A percentile compares a stretch with the other conserved stretches of the same genome.
Evolutionary conservation across 2,113 vertebrate species (phyloP).

Genomic region (Pseudolaguvia tuberculata): DNA sequence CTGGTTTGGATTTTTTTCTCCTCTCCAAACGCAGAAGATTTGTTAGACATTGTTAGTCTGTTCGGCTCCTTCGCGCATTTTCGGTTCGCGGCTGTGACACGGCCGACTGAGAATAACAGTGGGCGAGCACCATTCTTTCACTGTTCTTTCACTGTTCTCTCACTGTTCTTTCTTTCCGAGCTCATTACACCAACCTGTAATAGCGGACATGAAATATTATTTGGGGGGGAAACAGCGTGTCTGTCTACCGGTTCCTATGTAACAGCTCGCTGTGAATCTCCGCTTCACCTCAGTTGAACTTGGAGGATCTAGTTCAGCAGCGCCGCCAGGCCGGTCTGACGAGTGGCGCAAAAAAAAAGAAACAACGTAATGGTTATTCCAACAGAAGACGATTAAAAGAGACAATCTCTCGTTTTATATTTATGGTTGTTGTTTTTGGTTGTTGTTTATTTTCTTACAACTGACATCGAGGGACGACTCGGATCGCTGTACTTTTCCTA

Average conservation of each 20-base stretch:
- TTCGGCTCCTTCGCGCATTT: neutral
- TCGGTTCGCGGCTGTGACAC: neutral
- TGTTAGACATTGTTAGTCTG: neutral
- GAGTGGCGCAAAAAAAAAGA: slow-evolving; percentile 11
- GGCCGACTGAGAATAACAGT: neutral
- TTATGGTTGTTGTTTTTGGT: neutral
- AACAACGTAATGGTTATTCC: slow-evolving; percentile 4
- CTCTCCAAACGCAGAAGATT: neutral
- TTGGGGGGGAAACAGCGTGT: slow-evolving; percentile 4
- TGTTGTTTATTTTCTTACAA: neutral
- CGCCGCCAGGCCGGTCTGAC: slow-evolving; percentile 49
- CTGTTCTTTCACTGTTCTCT: neutral
- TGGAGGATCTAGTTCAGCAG: slow-evolving; percentile 60
- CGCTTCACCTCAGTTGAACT: slow-evolving; percentile 74
- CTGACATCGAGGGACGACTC: neutral
- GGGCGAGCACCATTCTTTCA: neutral
- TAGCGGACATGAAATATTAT: neutral
- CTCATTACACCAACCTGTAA: neutral
- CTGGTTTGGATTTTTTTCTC: neutral
- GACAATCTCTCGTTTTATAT: neutral
- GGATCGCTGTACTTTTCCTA: slow-evolving; percentile 33
- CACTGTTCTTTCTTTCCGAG: neutral
- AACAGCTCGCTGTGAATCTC: slow-evolving; percentile 54
- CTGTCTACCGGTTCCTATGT: slow-evolving; percentile 54
- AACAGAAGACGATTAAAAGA: neutral